Conservation (phyloP, 2,888 invertebrate species). For the Scaptodrosophila latifasciaeformis region DNA sequence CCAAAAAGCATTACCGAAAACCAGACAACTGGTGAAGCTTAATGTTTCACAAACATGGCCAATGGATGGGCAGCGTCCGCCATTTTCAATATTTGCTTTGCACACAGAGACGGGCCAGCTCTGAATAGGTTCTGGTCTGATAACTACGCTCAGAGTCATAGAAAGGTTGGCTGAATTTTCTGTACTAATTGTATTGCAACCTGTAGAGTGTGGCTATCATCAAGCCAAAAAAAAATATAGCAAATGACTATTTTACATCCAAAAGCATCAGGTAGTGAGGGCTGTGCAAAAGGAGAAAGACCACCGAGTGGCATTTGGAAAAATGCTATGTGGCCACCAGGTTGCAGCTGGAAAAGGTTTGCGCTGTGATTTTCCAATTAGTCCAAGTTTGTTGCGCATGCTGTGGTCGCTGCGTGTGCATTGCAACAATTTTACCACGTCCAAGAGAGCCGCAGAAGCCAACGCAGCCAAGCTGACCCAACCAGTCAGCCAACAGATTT, state of each 20-base stretch:
- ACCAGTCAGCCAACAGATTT: background rate
- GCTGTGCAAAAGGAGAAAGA: conserved; percentile 10
- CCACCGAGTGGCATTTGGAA: no score
- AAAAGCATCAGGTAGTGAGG: background rate
- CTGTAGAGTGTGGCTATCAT: conserved; percentile 41
- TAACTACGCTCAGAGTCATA: no score
- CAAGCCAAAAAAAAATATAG: conserved; percentile 26
- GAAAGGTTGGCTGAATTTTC: no score
- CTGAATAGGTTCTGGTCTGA: no score
- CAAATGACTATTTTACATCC: conserved; percentile 19
- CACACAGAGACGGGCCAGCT: no score
- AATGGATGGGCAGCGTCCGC: no score
- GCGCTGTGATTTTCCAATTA: conserved; percentile 62
- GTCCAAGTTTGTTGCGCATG: conserved; percentile 47
- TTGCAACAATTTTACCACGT: conserved; percentile 47
- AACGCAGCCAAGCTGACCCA: background rate
- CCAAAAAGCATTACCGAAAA: no score
- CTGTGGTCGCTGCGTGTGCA: conserved; percentile 39
- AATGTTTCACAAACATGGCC: conserved; percentile 33
- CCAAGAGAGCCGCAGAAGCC: conserved; percentile 10
- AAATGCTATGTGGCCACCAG: no score
- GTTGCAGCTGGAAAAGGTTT: background rate
- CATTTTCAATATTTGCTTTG: no score
- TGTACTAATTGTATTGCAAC: conserved; percentile 60
- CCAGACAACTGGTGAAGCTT: no score